phyloP scores from a whole-genome alignment of 2,113 vertebrate species.

The Chaetodon trifascialis region DNA sequence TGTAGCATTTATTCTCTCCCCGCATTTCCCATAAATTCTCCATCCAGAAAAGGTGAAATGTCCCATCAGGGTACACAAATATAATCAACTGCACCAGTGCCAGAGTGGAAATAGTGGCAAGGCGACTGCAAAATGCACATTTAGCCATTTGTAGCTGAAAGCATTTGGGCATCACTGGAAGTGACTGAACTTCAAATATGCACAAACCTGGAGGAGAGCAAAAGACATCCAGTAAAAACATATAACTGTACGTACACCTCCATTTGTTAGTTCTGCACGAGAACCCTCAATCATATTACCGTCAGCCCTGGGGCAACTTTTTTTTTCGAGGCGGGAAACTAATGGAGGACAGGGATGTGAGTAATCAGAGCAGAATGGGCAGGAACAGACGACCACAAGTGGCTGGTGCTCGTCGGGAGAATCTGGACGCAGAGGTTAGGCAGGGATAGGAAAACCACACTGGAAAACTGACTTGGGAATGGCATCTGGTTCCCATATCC shows the following conservation, averaged over 20 bases:
- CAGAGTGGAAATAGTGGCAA: constrained; percentile 18
- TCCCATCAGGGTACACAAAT: constrained; percentile 26
- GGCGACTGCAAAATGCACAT: constrained; percentile 26
- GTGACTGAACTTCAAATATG: constrained; percentile 25
- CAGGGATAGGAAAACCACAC: constrained; percentile 82
- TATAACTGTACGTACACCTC: constrained; percentile 60
- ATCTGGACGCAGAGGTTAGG: constrained; percentile 80
- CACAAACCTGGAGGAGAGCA: constrained; percentile 32
- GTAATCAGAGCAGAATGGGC: constrained; percentile 84
- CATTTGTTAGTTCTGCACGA: constrained; percentile 73
- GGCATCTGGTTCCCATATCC: constrained; percentile 84
- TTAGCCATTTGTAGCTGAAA: constrained; percentile 36
- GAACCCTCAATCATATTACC: constrained; percentile 70
- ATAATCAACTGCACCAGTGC: constrained; percentile 6
- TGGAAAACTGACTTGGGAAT: constrained; percentile 84
- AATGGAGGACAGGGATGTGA: constrained; percentile 80
- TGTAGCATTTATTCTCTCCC: background rate
- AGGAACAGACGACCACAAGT: constrained; percentile 81
- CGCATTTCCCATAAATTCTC: constrained; percentile 23
- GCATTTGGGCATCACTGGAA: constrained; percentile 16
- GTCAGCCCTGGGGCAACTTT: constrained; percentile 53
- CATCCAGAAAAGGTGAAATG: background rate
- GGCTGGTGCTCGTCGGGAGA: constrained; percentile 80
- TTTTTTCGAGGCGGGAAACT: constrained; percentile 75
- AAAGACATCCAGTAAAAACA: constrained; percentile 46